Evolutionary conservation across 2,888 invertebrate species (phyloP).

Genomic region (Cerastoderma edule): DNA sequence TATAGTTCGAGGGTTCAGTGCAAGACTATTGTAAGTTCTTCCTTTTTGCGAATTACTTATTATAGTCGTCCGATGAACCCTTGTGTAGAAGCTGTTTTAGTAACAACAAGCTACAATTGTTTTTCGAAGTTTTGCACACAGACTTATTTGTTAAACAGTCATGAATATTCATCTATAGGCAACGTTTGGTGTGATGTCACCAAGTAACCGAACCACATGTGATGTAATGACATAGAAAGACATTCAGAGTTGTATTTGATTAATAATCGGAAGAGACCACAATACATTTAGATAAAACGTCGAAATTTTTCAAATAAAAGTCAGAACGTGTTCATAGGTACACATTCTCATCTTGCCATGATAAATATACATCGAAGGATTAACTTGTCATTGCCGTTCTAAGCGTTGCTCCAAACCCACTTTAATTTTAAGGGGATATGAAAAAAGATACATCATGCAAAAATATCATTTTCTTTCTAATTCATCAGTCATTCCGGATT

Average conservation of each 20-base stretch:
- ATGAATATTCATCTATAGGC: neutral
- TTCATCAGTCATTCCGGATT: constrained; percentile 43
- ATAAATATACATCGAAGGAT: neutral
- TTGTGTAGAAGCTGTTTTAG: too few relatives aligned
- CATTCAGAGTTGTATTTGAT: neutral
- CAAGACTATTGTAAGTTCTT: too few relatives aligned
- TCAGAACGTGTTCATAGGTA: too few relatives aligned
- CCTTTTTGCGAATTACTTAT: too few relatives aligned
- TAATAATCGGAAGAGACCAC: neutral
- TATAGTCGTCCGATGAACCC: too few relatives aligned
- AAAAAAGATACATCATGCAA: neutral
- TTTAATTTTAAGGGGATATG: neutral
- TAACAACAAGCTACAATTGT: too few relatives aligned
- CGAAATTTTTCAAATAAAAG: too few relatives aligned
- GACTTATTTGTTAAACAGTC: neutral
- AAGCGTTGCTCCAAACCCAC: neutral
- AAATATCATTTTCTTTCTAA: neutral
- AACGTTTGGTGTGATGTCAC: neutral
- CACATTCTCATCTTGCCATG: neutral
- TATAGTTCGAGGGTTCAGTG: too few relatives aligned
- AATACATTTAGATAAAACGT: too few relatives aligned
- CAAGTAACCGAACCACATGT: neutral
- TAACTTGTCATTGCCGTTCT: neutral
- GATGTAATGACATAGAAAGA: neutral
- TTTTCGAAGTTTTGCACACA: too few relatives aligned